Evolutionary conservation across 2,888 invertebrate genomes (phyloP), one percentile per base, ranked within the genome.

Genomic region (Andrena flavipes): DNA sequence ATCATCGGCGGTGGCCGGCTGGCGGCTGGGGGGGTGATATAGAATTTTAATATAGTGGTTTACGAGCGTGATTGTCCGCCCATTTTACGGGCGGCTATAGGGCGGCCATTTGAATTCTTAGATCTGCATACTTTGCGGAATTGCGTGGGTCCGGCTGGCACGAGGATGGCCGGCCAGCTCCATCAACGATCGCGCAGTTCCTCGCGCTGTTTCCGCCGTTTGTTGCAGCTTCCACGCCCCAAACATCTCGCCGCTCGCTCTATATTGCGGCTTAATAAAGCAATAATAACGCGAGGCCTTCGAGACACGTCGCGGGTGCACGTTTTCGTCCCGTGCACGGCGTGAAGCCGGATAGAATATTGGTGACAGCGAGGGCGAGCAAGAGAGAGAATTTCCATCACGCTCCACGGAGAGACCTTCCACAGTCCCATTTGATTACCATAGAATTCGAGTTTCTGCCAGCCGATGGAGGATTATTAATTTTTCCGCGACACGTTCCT

Each of bases 1-100:
- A 81, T 77, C 82, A 81, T 78, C 74, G 83, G 76, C 35, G 76
- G 71, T 30, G 73, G 26, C 56, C 59, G 67, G 65, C 68, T 63
- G 70, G 60, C 64, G 67, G 70, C 49, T 54, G 68, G 10, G 85
- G 85, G 82, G 85, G 87, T 90, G 92, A 92, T 94, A 94, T 93
- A 93, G 93, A 94, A 94, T 94, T 94, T 94, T 94, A 94, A 94
- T 93, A 93, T 93, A 93, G 93, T 92, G 93, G 85, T 93, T 94
- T 94, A 93, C 92, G 93, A 93, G 93, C 91, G 91, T 93, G 93
- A 94, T 93, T 93, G 93, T 94, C 93, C 93, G 33, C 91, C 91
- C 91, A 93, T 93, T 93, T 93, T 93, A 93, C 90, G 91, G 91
- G 42, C 84, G 91, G 90, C 89, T 89, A 91, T 90, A 91, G 93